Percentiles rank a stretch among this genome's conserved stretches.
These are phyloP conservation scores for Crossocerus cetratus DNA, from an alignment of 2,888 invertebrate species.

Conservation along the genomic window DNA sequence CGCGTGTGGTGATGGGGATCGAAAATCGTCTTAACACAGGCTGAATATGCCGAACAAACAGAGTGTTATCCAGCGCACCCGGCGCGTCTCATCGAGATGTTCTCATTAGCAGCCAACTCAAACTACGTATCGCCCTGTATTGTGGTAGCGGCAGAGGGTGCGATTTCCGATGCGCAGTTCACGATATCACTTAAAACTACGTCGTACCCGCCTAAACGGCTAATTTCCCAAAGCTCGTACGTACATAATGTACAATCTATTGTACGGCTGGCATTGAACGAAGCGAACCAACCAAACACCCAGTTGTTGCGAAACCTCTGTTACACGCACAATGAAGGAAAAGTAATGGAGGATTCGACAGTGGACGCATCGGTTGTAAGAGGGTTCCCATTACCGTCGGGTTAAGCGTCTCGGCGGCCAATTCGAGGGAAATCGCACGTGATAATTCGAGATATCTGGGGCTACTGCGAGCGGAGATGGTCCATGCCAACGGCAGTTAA, in stretches of 20 bases:
- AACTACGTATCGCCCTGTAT: no score
- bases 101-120: background rate
- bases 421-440: slow-evolving; percentile 16
- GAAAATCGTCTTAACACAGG: no score
- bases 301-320: background rate
- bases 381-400: background rate
- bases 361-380: background rate
- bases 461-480: slow-evolving; percentile 12
- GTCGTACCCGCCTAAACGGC: no score
- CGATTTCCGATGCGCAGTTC: no score
- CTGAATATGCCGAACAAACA: no score
- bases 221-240: background rate
- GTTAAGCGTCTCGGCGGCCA: slow-evolving; percentile 5
- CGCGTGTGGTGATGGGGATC: no score
- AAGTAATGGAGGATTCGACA: background rate
- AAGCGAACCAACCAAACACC: background rate
- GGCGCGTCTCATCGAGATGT: background rate
- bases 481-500: slow-evolving; percentile 23
- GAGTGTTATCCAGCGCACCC: no score
- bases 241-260: background rate
- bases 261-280: background rate
- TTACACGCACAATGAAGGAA: background rate
- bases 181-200: no score
- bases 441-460: slow-evolving; percentile 22
- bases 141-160: no score